Evolutionary conservation across 2,888 invertebrate species (phyloP).

Genomic region (Steinernema carpocapsae): DNA sequence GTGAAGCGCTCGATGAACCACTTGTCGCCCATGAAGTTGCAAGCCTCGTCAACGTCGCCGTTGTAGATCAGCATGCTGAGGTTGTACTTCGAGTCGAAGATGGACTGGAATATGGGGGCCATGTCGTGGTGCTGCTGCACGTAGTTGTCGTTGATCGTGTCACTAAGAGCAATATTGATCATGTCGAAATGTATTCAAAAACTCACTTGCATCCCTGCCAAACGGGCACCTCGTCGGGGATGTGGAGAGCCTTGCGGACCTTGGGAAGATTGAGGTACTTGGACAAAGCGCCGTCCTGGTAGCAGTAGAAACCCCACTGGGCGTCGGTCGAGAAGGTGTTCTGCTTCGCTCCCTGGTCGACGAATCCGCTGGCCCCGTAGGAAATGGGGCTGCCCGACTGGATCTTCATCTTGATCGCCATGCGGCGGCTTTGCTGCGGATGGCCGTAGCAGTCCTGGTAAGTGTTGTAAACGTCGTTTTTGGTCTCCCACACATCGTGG

Average conservation of each 20-base stretch:
- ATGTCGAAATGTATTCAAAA: too few species aligned
- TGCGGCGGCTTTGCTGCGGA: not conserved
- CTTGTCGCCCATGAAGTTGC: constrained; percentile 62
- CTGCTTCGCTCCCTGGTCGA: constrained; percentile 48
- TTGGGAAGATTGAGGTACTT: constrained; percentile 60
- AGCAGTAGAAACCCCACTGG: constrained; percentile 60
- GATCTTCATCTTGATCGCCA: not conserved
- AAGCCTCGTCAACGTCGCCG: constrained; percentile 60
- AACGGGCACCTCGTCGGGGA: constrained; percentile 44
- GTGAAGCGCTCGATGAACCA: constrained; percentile 60
- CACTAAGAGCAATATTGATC: not conserved
- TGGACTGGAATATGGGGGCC: constrained; percentile 42
- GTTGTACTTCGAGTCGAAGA: constrained; percentile 45
- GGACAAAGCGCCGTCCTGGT: constrained; percentile 50
- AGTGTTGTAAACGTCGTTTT: constrained; percentile 39
- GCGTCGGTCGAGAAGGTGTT: constrained; percentile 57
- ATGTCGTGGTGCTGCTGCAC: constrained; percentile 53
- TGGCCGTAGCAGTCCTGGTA: constrained; percentile 40
- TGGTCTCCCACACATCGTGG: constrained; percentile 33
- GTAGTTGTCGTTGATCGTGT: constrained; percentile 37
- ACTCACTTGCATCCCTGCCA: constrained; percentile 44
- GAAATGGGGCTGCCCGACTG: constrained; percentile 37
- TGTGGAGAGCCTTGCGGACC: constrained; percentile 61
- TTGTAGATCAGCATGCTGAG: constrained; percentile 58
- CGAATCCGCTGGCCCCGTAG: constrained; percentile 44